phyloP scores from a whole-genome alignment of 2,113 vertebrate species.

The Otis tarda region DNA sequence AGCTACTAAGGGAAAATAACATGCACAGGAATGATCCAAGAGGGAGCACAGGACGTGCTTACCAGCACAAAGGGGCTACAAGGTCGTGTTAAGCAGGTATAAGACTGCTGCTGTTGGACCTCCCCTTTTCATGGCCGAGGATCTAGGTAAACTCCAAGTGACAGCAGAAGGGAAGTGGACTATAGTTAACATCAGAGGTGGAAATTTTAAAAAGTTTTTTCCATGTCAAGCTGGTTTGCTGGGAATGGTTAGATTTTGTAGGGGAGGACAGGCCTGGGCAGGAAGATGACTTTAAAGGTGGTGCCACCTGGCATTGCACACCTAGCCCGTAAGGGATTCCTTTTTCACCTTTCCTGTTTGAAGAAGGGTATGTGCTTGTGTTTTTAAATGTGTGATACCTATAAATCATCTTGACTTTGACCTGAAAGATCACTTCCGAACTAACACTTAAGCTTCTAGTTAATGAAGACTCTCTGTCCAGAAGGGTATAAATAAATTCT shows the following conservation, averaged over 20 bases:
- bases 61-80: background rate
- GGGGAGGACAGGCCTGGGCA: background rate
- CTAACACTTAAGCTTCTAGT: background rate
- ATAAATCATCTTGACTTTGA: background rate
- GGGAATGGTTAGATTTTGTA: background rate
- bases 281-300: background rate
- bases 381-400: background rate
- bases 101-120: background rate
- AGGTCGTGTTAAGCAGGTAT: background rate
- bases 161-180: background rate
- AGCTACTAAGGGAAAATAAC: background rate
- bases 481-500: background rate
- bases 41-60: background rate
- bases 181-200: background rate
- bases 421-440: background rate
- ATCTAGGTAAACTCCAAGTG: background rate
- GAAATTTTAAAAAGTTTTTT: background rate
- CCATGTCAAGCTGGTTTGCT: background rate
- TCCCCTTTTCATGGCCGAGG: background rate
- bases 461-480: background rate
- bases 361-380: background rate
- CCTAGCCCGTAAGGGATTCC: background rate
- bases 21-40: background rate
- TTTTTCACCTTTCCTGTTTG: background rate
- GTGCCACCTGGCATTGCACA: background rate